These are phyloP conservation scores for Boloria euphrosyne DNA, from an alignment of 2,888 invertebrate genomes.

Conservation along the genomic window DNA sequence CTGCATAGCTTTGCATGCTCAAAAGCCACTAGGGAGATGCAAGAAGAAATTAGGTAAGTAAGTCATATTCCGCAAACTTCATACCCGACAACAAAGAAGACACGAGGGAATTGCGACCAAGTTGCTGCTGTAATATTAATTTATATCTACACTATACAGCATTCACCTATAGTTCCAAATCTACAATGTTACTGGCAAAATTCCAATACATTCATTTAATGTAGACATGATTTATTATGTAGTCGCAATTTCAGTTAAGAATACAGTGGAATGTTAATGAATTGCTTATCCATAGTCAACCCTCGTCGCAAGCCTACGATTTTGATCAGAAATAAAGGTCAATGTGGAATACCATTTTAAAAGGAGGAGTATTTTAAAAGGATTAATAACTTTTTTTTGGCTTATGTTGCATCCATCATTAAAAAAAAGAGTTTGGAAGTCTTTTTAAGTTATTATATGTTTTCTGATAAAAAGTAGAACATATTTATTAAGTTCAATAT, in stretches of 20 bases:
- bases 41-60: conserved; percentile 31
- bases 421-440: too few relatives aligned
- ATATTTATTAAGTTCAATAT: too few relatives aligned
- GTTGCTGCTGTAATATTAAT: conserved; percentile 31
- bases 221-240: conserved; percentile 43
- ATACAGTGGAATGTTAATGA: conserved; percentile 6
- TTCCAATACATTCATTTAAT: conserved; percentile 43
- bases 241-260: conserved; percentile 39
- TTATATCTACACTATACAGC: conserved; percentile 21
- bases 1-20: conserved; percentile 13
- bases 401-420: too few relatives aligned
- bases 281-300: background rate
- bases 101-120: conserved; percentile 28
- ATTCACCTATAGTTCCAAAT: conserved; percentile 13
- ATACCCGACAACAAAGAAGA: conserved; percentile 30
- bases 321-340: too few relatives aligned
- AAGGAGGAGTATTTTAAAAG: too few relatives aligned
- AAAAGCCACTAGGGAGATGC: conserved; percentile 15
- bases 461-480: too few relatives aligned
- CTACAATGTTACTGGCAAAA: conserved; percentile 39
- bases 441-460: too few relatives aligned
- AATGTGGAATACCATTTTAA: too few relatives aligned
- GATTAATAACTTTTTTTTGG: too few relatives aligned
- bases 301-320: too few relatives aligned
- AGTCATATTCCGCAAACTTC: conserved; percentile 31